These are phyloP conservation scores for Argopecten irradians DNA, from an alignment of 1,140 invertebrate genomes.

Conservation along the genomic window DNA sequence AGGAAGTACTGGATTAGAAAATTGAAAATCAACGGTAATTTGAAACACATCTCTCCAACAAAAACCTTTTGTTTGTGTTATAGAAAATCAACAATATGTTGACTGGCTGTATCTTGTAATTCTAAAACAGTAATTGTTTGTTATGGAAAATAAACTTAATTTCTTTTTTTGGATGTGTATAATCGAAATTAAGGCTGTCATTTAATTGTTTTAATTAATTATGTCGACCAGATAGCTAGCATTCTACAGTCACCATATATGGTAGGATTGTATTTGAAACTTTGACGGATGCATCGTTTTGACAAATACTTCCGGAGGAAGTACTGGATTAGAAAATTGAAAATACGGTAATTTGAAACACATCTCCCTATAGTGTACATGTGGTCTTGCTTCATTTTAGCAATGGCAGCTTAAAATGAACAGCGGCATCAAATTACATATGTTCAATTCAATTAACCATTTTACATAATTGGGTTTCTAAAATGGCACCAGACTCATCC, in stretches of 20 bases:
- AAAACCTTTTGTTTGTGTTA: not conserved
- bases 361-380: not conserved
- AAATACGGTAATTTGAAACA: not conserved
- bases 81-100: not conserved
- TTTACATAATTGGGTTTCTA: conserved; percentile 43
- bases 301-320: too few relatives aligned
- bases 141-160: not conserved
- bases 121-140: not conserved
- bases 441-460: conserved; percentile 32
- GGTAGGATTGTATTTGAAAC: not conserved
- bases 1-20: too few relatives aligned
- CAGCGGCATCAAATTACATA: conserved; percentile 29
- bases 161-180: not conserved
- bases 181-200: not conserved
- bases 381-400: not conserved
- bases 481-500: conserved; percentile 43
- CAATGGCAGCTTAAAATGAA: not conserved
- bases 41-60: too few relatives aligned
- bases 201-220: conserved; percentile 5
- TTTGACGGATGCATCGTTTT: not conserved
- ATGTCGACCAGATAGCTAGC: too few relatives aligned
- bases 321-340: conserved; percentile 11
- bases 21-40: too few relatives aligned
- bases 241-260: not conserved
- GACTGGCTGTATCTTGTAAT: not conserved